Percentiles rank a stretch among this genome's conserved stretches.
phyloP scores from a whole-genome alignment of 2,113 vertebrate genomes.

The Panthera uncia region DNA sequence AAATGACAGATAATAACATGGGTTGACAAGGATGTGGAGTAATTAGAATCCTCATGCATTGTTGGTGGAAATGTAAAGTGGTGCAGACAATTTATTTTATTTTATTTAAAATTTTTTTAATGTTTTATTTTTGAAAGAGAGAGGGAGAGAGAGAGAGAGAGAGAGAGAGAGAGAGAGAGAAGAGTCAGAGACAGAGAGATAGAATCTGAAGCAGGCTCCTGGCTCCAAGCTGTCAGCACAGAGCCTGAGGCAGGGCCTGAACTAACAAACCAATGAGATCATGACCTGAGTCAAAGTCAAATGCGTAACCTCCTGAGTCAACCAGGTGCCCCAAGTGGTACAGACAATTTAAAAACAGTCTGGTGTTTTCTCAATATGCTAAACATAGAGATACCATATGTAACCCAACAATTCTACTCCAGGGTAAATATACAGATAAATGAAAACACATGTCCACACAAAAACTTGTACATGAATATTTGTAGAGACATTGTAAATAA shows the following conservation, averaged over 20 bases:
- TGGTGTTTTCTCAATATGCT: neutral
- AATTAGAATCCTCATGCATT: neutral
- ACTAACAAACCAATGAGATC: too few species aligned
- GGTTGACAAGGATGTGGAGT: neutral
- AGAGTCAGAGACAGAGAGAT: too few species aligned
- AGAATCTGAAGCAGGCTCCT: too few species aligned
- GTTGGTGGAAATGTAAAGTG: neutral
- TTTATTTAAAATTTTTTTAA: too few species aligned
- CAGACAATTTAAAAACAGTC: neutral
- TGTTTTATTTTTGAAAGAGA: too few species aligned
- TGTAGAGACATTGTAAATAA: neutral
- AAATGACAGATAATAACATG: neutral
- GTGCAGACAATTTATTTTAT: neutral
- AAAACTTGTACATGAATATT: neutral
- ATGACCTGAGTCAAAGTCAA: too few species aligned
- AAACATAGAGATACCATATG: neutral
- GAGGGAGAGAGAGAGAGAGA: too few species aligned
- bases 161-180: too few species aligned
- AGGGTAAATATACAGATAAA: neutral
- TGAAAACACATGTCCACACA: neutral
- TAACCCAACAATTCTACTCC: neutral
- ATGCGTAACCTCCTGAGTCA: too few species aligned
- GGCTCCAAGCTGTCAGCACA: too few species aligned
- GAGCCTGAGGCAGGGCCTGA: too few species aligned
- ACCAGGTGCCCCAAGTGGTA: neutral